Base-by-base conservation (phyloP, 2,888 invertebrate genomes). In the Cylloceria caligata region DNA sequence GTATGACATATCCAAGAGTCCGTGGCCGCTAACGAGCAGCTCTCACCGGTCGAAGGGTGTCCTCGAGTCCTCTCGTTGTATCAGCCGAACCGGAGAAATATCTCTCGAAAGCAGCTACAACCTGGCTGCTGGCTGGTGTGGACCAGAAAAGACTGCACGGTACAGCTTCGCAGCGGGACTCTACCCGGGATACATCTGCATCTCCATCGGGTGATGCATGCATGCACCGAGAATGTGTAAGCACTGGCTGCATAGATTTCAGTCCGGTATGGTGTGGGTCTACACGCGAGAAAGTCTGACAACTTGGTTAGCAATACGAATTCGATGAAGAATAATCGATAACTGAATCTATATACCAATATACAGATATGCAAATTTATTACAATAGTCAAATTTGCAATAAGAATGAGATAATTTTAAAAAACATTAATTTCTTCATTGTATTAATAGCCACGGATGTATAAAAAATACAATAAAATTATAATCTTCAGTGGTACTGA, bases 1-100 rank as follows among this genome's bases (percentile, higher is more conserved):
- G 74, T 81, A 80, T 80, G 82, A 80, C 75, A 80, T 57, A 65
- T 68, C 75, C 80, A 79, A n/a, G 82, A 57, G 39, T 57, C 64
- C 34, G 73, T 74, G 73, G 74, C 69, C 65, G 65, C 78, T 81
- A 81, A 81, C 81, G 78, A 81, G 78, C 77, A 73, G 69, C 74
- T 81, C 81, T 47, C 69, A 47, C 62, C 65, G 64, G 65, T 65
- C 78, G 69, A 74, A 81, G 81, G 81, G 73, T 81, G 81, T 78
- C 78, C 81, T 78, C 73, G 81, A 81, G 77, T 78, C 64, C 73
- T 77, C 78, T 78, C 73, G 78, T 69, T 65, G 64, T 55, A 42
- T 65, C 65, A 27, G 55, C 60, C 52, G n/a, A 73, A 45, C 49
- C 68, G 36, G 57, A 74, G 78, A 69, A 81, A 81, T 65, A 78